phyloP scores from a whole-genome alignment of 37 sponge, comb jelly and placozoan species.

The Theonella swinhoei region DNA sequence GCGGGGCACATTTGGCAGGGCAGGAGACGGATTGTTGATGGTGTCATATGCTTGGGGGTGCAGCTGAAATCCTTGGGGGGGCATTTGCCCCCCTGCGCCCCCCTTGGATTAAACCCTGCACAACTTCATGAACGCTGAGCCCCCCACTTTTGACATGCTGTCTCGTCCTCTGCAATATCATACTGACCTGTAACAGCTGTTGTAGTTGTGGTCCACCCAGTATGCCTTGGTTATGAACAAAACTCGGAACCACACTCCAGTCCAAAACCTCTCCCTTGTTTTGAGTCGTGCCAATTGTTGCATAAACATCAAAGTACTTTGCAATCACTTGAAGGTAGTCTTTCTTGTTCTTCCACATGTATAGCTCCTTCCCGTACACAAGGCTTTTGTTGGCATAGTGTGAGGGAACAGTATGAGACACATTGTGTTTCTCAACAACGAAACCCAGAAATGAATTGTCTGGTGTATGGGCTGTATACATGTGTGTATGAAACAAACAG shows the following conservation, averaged over 20 bases:
- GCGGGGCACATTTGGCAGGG: too few relatives aligned
- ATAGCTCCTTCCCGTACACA: slow-evolving; percentile 78
- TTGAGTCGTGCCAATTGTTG: slow-evolving; percentile 32
- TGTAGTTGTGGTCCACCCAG: slow-evolving; percentile 25
- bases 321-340: slow-evolving; percentile 48
- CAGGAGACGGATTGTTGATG: too few relatives aligned
- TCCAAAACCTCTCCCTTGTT: not conserved
- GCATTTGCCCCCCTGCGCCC: too few relatives aligned
- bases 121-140: too few relatives aligned
- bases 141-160: too few relatives aligned
- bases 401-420: not conserved
- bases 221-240: slow-evolving; percentile 70
- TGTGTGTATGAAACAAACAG: not conserved
- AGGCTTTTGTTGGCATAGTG: slow-evolving; percentile 48
- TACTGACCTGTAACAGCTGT: slow-evolving; percentile 11
- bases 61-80: too few relatives aligned
- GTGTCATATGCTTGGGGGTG: too few relatives aligned
- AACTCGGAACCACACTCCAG: slow-evolving; percentile 35
- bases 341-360: slow-evolving; percentile 68
- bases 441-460: slow-evolving; percentile 90
- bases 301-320: slow-evolving; percentile 58
- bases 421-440: slow-evolving; percentile 39
- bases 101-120: too few relatives aligned
- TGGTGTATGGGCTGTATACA: slow-evolving; percentile 68
- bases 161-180: too few relatives aligned